Evolutionary conservation across 1,140 invertebrate species (phyloP).

Genomic region (Zaprionus tsacasi): DNA sequence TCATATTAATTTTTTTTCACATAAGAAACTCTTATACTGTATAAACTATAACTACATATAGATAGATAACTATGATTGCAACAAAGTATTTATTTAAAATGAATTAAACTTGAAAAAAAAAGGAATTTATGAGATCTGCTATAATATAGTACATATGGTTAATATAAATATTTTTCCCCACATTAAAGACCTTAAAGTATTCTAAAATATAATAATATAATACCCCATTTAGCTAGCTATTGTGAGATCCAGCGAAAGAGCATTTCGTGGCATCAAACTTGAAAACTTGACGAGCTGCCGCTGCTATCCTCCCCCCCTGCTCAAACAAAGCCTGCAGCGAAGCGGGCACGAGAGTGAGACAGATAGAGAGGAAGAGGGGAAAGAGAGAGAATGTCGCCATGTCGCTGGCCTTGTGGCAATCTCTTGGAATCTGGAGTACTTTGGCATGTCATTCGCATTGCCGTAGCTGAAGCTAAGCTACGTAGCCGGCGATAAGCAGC

Average conservation of each 20-base stretch:
- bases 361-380: background rate
- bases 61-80: too few relatives aligned
- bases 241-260: background rate
- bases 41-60: too few relatives aligned
- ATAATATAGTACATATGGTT: too few relatives aligned
- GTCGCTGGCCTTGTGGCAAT: conserved; percentile 61
- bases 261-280: conserved; percentile 37
- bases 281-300: conserved; percentile 27
- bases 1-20: too few relatives aligned
- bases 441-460: conserved; percentile 83
- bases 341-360: conserved; percentile 31
- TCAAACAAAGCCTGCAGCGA: conserved; percentile 72
- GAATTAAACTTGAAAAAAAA: too few relatives aligned
- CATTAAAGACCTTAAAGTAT: background rate
- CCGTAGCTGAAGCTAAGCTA: conserved; percentile 71
- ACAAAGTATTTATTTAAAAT: too few relatives aligned
- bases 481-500: conserved; percentile 72
- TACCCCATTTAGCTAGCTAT: background rate
- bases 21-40: too few relatives aligned
- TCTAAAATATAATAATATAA: background rate
- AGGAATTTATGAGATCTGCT: too few relatives aligned
- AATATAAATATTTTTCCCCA: too few relatives aligned
- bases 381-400: conserved; percentile 8
- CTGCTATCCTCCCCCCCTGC: conserved; percentile 53
- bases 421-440: conserved; percentile 77